Conservation (phyloP, 1,140 invertebrate species). For the Cherax quadricarinatus region DNA sequence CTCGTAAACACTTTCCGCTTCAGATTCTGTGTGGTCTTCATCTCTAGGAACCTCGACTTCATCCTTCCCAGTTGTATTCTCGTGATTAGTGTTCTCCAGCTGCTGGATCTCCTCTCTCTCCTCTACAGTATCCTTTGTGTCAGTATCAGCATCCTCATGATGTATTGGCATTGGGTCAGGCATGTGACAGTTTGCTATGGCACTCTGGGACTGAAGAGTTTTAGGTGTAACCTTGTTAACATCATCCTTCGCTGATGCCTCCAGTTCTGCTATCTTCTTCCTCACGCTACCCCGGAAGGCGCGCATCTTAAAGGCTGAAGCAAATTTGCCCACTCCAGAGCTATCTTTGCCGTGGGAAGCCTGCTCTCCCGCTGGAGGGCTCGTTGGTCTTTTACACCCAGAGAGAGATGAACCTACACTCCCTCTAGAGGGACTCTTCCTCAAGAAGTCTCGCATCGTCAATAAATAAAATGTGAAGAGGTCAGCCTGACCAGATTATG, state of each 20-base stretch:
- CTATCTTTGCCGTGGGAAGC: neutral
- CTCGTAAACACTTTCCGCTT: conserved; percentile 73
- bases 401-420: neutral
- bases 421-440: neutral
- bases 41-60: neutral
- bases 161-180: neutral
- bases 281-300: conserved; percentile 44
- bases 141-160: neutral
- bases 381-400: neutral
- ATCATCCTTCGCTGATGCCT: conserved; percentile 10
- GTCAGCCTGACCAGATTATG: neutral
- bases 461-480: neutral
- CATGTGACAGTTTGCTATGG: neutral
- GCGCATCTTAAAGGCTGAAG: neutral
- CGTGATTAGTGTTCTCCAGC: neutral
- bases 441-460: conserved; percentile 32
- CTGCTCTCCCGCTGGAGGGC: neutral
- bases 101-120: neutral
- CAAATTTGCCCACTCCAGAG: neutral
- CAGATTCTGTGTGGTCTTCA: conserved; percentile 12
- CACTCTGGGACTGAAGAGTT: neutral
- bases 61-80: neutral
- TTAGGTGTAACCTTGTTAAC: neutral
- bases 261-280: conserved; percentile 50
- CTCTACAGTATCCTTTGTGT: neutral